A percentile compares a stretch with the other conserved stretches of the same genome.
Evolutionary conservation across 2,888 invertebrate species (phyloP).

Genomic region (Mystacides longicornis): DNA sequence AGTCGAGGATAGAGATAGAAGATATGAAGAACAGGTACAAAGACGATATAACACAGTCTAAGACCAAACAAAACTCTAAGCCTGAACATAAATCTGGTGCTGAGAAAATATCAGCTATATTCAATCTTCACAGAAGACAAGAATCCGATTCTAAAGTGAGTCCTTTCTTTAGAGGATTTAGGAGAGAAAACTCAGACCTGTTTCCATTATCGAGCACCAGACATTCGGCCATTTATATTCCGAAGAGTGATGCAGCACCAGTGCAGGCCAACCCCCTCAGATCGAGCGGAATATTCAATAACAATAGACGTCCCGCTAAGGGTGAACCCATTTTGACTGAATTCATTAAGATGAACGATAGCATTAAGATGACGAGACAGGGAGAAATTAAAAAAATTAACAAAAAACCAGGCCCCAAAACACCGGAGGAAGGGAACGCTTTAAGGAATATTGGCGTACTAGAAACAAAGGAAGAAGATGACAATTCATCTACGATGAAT

Average conservation of each 20-base stretch:
- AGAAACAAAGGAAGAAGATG: constrained; percentile 36
- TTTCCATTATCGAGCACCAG: constrained; percentile 66
- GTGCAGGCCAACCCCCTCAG: constrained; percentile 45
- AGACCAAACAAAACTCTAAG: constrained; percentile 39
- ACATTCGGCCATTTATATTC: constrained; percentile 64
- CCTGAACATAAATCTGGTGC: constrained; percentile 39
- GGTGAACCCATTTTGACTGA: constrained; percentile 67
- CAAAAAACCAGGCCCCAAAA: constrained; percentile 28
- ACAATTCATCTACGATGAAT: constrained; percentile 33
- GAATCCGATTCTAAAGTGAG: constrained; percentile 66
- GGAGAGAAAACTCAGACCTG: constrained; percentile 78
- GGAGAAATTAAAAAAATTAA: constrained; percentile 36
- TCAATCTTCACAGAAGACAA: constrained; percentile 58
- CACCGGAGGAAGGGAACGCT: constrained; percentile 35
- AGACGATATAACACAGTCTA: constrained; percentile 41
- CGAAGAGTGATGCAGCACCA: constrained; percentile 44
- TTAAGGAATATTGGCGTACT: constrained; percentile 41
- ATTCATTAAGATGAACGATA: constrained; percentile 54
- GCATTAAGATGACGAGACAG: constrained; percentile 42
- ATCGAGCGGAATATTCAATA: constrained; percentile 64
- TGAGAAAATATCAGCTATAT: constrained; percentile 44
- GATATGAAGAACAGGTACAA: constrained; percentile 44
- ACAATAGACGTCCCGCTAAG: constrained; percentile 54
- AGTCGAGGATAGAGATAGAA: constrained; percentile 44
- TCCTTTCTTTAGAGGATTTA: constrained; percentile 69